Percentiles rank a stretch among this genome's conserved stretches.
phyloP scores from a whole-genome alignment of 2,888 invertebrate species.

The Chesias legatella region DNA sequence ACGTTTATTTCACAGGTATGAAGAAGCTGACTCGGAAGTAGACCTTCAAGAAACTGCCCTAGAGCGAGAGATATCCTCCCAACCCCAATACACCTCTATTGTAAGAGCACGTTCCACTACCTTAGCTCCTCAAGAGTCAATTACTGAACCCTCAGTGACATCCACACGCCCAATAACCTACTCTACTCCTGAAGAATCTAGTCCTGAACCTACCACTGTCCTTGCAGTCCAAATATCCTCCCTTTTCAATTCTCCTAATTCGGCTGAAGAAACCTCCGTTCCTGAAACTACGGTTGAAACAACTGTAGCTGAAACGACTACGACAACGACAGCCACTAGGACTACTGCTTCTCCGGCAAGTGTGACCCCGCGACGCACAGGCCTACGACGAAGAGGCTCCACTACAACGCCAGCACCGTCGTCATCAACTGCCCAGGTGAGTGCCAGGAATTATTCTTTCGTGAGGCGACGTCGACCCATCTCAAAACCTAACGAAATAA shows the following conservation, averaged over 20 bases:
- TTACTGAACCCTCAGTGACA: constrained; percentile 47
- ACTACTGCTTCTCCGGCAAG: constrained; percentile 34
- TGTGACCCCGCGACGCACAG: constrained; percentile 41
- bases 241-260: constrained; percentile 56
- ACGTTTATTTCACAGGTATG: constrained; percentile 51
- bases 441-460: constrained; percentile 76
- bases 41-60: constrained; percentile 58
- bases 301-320: constrained; percentile 43
- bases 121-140: constrained; percentile 41
- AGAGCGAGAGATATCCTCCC: constrained; percentile 68
- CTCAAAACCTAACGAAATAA: constrained; percentile 63
- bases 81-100: constrained; percentile 67
- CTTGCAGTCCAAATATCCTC: constrained; percentile 72
- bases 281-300: constrained; percentile 42
- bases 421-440: constrained; percentile 72
- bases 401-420: constrained; percentile 47
- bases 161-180: constrained; percentile 54
- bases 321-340: constrained; percentile 44
- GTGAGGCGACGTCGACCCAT: constrained; percentile 65
- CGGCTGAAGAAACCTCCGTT: constrained; percentile 41
- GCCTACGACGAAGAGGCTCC: constrained; percentile 51
- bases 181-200: constrained; percentile 40
- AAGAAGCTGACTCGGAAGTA: constrained; percentile 47
- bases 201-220: constrained; percentile 65
- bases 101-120: constrained; percentile 59